Evolutionary conservation across 2,888 invertebrate species (phyloP).

Genomic region (Melieria omissa): DNA sequence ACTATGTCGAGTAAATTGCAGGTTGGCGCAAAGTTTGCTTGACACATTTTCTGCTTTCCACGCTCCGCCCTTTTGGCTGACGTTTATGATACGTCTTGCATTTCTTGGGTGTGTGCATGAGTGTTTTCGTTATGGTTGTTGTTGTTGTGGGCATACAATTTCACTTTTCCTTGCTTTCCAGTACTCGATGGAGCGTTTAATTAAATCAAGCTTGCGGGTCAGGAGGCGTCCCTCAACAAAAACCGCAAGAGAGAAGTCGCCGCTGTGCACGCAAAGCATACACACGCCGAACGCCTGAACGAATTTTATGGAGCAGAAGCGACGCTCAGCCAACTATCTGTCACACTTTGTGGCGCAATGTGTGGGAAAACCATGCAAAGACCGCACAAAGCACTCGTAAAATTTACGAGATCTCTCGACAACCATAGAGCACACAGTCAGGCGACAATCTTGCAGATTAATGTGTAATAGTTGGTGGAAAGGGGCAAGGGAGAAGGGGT

Average conservation of each 20-base stretch:
- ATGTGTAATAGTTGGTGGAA: neutral
- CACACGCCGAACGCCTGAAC: neutral
- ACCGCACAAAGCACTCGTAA: neutral
- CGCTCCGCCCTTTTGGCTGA: too few species aligned
- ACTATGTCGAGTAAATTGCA: too few species aligned
- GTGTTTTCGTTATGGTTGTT: too few species aligned
- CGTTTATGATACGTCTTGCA: too few species aligned
- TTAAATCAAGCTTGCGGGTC: neutral
- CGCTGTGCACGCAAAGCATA: neutral
- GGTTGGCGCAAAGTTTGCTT: too few species aligned
- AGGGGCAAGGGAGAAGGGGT: neutral
- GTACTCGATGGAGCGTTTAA: neutral
- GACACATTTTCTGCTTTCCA: too few species aligned
- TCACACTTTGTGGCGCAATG: neutral
- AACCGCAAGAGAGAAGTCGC: neutral
- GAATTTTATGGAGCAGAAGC: slow-evolving; percentile 3
- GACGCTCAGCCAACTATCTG: neutral
- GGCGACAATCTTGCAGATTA: neutral
- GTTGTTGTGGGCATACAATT: too few species aligned
- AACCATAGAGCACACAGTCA: neutral
- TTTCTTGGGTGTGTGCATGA: neutral
- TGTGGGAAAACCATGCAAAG: neutral
- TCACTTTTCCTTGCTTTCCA: too few species aligned
- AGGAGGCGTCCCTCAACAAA: neutral
- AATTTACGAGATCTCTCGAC: neutral